Conservation (phyloP, 2,888 invertebrate species). For the Caenorhabditis afra region DNA sequence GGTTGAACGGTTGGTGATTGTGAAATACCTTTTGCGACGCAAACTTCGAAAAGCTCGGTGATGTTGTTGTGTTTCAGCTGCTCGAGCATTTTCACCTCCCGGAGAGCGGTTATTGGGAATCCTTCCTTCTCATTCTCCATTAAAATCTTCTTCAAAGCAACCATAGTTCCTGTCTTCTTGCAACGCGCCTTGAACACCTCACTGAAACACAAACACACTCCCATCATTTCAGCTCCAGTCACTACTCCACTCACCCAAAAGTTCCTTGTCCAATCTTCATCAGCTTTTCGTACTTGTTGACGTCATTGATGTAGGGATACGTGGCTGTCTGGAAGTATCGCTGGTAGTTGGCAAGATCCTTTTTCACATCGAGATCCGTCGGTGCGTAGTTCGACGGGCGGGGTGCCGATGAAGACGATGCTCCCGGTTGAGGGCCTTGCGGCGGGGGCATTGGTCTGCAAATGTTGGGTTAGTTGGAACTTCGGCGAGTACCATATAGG, state of each 20-base stretch:
- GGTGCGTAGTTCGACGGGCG: too few species aligned
- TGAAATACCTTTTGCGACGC: too few species aligned
- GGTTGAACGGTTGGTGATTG: too few species aligned
- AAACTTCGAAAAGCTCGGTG: too few species aligned
- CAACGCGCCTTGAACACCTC: constrained; percentile 23
- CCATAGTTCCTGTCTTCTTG: constrained; percentile 87
- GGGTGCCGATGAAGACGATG: too few species aligned
- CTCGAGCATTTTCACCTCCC: constrained; percentile 94
- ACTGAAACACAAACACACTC: too few species aligned
- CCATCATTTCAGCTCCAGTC: too few species aligned
- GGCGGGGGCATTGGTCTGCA: too few species aligned
- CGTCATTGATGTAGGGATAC: constrained; percentile 77
- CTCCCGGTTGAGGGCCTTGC: too few species aligned
- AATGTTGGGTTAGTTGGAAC: too few species aligned
- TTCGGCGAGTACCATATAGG: too few species aligned
- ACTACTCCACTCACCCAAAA: constrained; percentile 91
- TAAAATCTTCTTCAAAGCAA: constrained; percentile 97
- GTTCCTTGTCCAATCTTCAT: constrained; percentile 99
- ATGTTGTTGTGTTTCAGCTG: too few species aligned
- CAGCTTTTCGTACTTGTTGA: constrained; percentile 93
- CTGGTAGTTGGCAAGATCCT: constrained; percentile 29
- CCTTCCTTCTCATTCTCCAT: constrained; percentile 99
- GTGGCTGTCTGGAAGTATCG: constrained; percentile 66
- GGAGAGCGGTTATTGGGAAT: constrained; percentile 96
- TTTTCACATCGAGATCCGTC: constrained; percentile 24